phyloP scores from a whole-genome alignment of 2,888 invertebrate species.

The Thereva nobilitata region DNA sequence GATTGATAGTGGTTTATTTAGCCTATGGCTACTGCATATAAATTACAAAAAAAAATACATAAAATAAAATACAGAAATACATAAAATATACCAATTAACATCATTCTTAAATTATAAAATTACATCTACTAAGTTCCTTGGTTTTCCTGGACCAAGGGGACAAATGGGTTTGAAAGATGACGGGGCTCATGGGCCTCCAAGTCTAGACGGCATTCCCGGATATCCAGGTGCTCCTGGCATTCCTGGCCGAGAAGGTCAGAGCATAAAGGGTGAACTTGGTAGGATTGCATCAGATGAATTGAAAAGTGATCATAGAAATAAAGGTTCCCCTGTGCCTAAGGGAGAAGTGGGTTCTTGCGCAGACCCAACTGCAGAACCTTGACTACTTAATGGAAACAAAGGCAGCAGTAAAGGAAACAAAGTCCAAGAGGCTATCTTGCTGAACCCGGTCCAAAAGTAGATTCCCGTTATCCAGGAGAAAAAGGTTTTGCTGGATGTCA shows the following conservation, averaged over 20 bases:
- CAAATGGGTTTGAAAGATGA: constrained; percentile 69
- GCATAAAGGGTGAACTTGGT: constrained; percentile 77
- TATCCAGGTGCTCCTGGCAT: constrained; percentile 67
- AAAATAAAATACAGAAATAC: too few species aligned
- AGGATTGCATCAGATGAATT: constrained; percentile 64
- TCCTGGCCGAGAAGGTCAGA: constrained; percentile 67
- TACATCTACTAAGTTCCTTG: too few species aligned
- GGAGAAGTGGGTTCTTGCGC: constrained; percentile 61
- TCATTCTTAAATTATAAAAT: too few species aligned
- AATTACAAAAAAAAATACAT: too few species aligned
- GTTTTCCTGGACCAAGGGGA: constrained; percentile 72
- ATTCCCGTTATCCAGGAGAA: constrained; percentile 63
- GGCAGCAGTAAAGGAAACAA: constrained; percentile 66
- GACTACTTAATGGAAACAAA: constrained; percentile 59
- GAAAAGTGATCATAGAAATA: constrained; percentile 51
- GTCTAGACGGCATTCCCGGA: constrained; percentile 72
- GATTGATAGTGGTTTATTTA: too few species aligned
- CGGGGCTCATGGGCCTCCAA: constrained; percentile 71
- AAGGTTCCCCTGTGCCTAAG: too few species aligned
- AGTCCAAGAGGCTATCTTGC: constrained; percentile 66
- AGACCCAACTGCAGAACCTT: constrained; percentile 57
- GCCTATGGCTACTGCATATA: too few species aligned
- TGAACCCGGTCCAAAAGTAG: constrained; percentile 66
- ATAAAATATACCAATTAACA: too few species aligned
- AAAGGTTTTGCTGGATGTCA: constrained; percentile 66